Conservation (phyloP, 1,140 invertebrate species). For the Paraescarpia echinospica region DNA sequence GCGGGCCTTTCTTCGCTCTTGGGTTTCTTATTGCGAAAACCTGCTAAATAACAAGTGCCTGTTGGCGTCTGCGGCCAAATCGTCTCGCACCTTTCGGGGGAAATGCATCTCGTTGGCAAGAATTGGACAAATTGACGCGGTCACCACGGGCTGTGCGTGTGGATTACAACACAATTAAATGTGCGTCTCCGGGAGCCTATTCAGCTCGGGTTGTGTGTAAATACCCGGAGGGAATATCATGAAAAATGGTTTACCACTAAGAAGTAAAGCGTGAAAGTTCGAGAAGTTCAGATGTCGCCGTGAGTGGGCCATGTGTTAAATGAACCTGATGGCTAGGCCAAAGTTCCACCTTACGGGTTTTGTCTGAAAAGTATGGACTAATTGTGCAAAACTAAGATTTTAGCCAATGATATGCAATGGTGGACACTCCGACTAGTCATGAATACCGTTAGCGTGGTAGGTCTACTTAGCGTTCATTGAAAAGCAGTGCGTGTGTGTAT, state of each 20-base stretch:
- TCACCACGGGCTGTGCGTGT: neutral
- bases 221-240: neutral
- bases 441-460: neutral
- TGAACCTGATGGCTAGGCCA: neutral
- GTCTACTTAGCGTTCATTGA: no score
- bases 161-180: conserved; percentile 1
- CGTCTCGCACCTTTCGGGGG: neutral
- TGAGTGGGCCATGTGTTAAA: neutral
- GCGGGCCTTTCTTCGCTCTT: neutral
- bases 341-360: neutral
- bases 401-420: neutral
- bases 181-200: neutral
- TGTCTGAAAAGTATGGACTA: neutral
- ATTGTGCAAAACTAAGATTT: neutral
- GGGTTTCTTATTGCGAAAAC: neutral
- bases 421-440: neutral
- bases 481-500: no score
- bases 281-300: neutral
- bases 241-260: neutral
- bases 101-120: neutral
- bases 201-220: neutral
- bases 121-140: neutral
- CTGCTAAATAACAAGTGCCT: conserved; percentile 1
- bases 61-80: neutral
- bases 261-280: neutral